Evolutionary conservation across 2,113 vertebrate species (phyloP), one percentile per base, ranked within the genome.

Genomic region (Sinocyclocheilus grahami): DNA sequence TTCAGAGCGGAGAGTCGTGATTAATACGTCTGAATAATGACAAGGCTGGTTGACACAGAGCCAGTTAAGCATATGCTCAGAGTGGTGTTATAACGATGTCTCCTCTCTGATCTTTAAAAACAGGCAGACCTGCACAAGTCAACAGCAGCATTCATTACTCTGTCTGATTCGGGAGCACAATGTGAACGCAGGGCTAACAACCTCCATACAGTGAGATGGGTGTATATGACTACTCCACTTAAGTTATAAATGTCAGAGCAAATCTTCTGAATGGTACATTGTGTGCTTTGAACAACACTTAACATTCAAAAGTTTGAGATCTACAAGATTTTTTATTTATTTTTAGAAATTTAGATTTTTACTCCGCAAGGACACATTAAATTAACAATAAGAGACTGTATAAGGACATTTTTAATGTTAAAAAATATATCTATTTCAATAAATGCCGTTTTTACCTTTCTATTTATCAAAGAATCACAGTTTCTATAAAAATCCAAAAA

Each of bases 41-140:
- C 91, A 90, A 78, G 88, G 4, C 72, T 63, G 55, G n/a, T 75
- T 95, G 94, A 93, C 93, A 77, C 67, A 76, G 74, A 83, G 93
- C 94, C 95, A 95, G 91, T 92, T 87, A 90, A 89, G 74, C 94
- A 95, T 95, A 95, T 94, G 94, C 89, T 93, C 83, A 83, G 92
- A 91, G 93, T 94, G 88, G 92, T 85, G 86, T 90, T 84, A 89
- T 90, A 89, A 92, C 81, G 86, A 90, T 88, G 86, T 83, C 87
- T 89, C 83, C 60, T 88, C 78, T 92, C 89, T 89, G 86, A 92
- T 92, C 86, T 92, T 86, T 86, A 87, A 89, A 86, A 87, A 69
- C 83, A 87, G 82, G 78, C 77, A 78, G 78, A 85, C 48, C 78
- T 20, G 58, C 27, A 69, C 51, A 37, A 89, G 72, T 85, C 86